phyloP scores from a whole-genome alignment of 53 echinoderm and acorn worm species.

The Antedon mediterranea region DNA sequence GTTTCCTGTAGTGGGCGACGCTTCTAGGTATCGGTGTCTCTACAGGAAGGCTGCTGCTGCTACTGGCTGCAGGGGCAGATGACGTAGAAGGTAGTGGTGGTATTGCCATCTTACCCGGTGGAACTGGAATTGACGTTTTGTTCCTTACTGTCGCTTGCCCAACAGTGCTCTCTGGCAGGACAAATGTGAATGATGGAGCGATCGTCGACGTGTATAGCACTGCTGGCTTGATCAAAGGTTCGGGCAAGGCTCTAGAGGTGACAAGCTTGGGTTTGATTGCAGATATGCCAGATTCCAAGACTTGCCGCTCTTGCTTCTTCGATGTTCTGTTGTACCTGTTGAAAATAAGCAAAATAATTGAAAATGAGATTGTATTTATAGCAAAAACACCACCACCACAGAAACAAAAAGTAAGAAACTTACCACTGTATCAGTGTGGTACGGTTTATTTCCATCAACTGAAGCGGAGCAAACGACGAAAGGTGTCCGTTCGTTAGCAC shows the following conservation, averaged over 20 bases:
- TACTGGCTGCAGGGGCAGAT: not conserved
- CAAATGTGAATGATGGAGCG: not conserved
- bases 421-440: conserved; percentile 17
- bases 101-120: not conserved
- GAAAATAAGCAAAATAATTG: not conserved
- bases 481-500: conserved; percentile 10
- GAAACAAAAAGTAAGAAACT: not conserved
- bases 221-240: not conserved
- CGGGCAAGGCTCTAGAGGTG: conserved; percentile 8
- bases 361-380: not conserved
- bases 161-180: conserved; percentile 6
- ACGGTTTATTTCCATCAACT: conserved; percentile 28
- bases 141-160: conserved; percentile 3
- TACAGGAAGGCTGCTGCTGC: not conserved
- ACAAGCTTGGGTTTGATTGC: not conserved
- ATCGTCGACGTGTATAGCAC: not conserved
- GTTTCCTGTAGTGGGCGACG: conserved; percentile 2
- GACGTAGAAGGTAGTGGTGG: not conserved
- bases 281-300: conserved; percentile 9
- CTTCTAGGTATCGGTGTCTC: conserved; percentile 10
- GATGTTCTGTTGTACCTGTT: conserved; percentile 14
- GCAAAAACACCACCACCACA: not conserved
- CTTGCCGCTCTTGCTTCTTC: conserved; percentile 4
- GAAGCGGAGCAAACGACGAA: not conserved
- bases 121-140: not conserved